Conservation (phyloP, 2,797 vertebrate genomes). For the Karalla daura region DNA sequence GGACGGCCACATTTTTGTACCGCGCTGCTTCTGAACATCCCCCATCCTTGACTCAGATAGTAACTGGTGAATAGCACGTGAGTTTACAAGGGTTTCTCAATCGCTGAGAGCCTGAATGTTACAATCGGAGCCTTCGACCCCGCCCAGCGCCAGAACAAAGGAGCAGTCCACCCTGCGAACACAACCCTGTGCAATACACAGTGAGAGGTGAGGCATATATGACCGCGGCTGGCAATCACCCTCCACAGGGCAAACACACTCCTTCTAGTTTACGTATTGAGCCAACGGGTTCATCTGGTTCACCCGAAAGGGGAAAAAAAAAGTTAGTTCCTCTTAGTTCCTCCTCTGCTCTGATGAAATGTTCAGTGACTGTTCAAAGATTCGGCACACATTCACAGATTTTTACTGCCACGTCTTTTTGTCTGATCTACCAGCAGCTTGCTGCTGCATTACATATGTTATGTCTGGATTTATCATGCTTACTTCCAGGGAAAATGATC, state of each 20-base stretch:
- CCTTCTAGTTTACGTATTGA: conserved; percentile 11
- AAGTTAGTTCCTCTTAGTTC: neutral
- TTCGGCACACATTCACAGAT: neutral
- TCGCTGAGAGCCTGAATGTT: neutral
- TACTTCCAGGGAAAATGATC: too few relatives aligned
- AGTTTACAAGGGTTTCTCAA: conserved; percentile 15
- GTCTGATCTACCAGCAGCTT: neutral
- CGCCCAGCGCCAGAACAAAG: conserved; percentile 56
- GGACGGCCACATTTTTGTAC: too few relatives aligned
- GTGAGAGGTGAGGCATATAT: conserved; percentile 26
- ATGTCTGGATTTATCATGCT: too few relatives aligned
- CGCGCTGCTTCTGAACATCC: too few relatives aligned
- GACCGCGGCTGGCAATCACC: conserved; percentile 5
- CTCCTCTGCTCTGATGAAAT: neutral
- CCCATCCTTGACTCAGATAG: neutral
- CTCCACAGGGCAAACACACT: conserved; percentile 22
- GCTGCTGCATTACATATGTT: neutral
- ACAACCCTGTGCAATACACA: conserved; percentile 18
- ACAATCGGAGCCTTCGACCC: conserved; percentile 36
- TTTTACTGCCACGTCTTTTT: neutral
- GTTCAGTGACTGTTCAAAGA: neutral
- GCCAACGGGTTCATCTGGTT: conserved; percentile 1
- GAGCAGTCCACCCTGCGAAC: conserved; percentile 34
- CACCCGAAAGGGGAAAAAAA: neutral
- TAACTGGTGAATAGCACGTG: neutral